Evolutionary conservation across 2,113 vertebrate genomes (phyloP), one percentile per base, ranked within the genome.

Genomic region (Oryzias melastigma): DNA sequence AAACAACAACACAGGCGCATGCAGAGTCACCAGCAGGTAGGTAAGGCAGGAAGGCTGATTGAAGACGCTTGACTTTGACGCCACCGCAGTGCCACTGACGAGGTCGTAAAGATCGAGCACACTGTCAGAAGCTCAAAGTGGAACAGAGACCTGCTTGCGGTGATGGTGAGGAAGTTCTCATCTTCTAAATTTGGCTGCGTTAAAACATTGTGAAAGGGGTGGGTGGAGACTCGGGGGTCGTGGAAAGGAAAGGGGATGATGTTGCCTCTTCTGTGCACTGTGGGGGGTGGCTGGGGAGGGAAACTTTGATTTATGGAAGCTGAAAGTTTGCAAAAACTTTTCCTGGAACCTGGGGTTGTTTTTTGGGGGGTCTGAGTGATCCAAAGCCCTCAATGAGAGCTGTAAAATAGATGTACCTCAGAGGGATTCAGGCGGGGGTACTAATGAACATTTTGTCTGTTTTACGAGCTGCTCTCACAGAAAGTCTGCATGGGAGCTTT

Each of bases 271-370:
- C 17, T 3, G 57, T 69, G 72, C 74, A 77, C 72, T 68, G 71
- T 57, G 69, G 78, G 86, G 80, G 81, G 63, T 45, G 42, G 73
- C 65, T 42, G n/a, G 64, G 69, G 80, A 85, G 85, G 58, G 53
- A 55, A 75, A n/a, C 73, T 51, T 72, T 88, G 88, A 91, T 91
- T 91, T 90, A 89, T 87, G 55, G 68, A 69, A 55, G 62, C 59
- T 70, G 85, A 71, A 79, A 75, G 69, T 86, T 77, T 48, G 58
- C 75, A 81, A 60, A 69, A 89, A 73, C 66, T 88, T 91, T 87
- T 88, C 86, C 78, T 85, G 86, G 89, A 90, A 90, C 84, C 76
- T 1, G 1, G 58, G 77, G 62, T 42, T 53, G 40, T 75, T 85
- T 59, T 70, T 50, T 46, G 20, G 25, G 29, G 62, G 68, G 43